Evolutionary conservation across 1,140 invertebrate species (phyloP).

Genomic region (Trichonephila clavata): DNA sequence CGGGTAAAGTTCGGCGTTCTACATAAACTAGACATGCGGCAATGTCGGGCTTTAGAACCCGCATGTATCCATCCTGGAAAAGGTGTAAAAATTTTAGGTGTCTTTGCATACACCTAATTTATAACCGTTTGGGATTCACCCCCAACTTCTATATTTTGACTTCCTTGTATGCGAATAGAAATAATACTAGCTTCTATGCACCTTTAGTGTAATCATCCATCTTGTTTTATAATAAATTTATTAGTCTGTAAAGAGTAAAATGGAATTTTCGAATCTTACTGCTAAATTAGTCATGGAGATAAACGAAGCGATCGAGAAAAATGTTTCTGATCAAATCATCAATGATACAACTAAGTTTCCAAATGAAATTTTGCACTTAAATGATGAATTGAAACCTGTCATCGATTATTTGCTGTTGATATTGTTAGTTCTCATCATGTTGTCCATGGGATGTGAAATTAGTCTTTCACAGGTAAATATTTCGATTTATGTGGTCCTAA

Average conservation of each 20-base stretch:
- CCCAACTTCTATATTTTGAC: too few species aligned
- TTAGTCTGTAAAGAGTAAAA: not conserved
- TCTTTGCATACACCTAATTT: not conserved
- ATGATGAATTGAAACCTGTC: slow-evolving; percentile 28
- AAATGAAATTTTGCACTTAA: not conserved
- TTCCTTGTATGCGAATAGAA: too few species aligned
- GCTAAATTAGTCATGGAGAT: not conserved
- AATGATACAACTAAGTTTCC: not conserved
- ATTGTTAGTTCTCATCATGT: slow-evolving; percentile 79
- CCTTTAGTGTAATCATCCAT: too few species aligned
- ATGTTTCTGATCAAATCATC: not conserved
- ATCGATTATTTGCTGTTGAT: slow-evolving; percentile 24
- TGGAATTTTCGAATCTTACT: not conserved
- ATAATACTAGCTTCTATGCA: too few species aligned
- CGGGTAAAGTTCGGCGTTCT: slow-evolving; percentile 19
- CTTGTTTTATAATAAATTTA: too few species aligned
- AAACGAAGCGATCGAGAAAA: not conserved
- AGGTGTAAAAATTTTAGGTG: not conserved
- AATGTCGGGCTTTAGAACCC: not conserved
- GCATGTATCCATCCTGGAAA: not conserved
- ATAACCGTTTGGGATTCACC: too few species aligned
- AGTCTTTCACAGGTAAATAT: slow-evolving; percentile 74
- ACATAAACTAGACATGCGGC: not conserved
- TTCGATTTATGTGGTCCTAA: not conserved
- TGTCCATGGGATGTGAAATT: slow-evolving; percentile 80